Base-by-base conservation (phyloP, 1,140 invertebrate genomes). In the Oncopodura yosiiana region DNA sequence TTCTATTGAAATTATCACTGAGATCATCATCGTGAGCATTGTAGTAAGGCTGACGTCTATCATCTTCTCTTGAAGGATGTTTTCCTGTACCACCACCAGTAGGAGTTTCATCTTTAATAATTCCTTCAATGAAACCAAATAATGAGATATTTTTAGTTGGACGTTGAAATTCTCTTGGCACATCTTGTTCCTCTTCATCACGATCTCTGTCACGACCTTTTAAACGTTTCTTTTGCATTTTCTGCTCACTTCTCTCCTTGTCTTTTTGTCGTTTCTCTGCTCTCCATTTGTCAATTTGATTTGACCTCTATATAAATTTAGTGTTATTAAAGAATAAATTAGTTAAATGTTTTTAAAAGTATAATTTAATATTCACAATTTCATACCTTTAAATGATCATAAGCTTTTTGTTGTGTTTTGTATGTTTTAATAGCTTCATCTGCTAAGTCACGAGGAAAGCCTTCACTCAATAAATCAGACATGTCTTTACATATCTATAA, bases 61-160 rank as follows among this genome's bases (percentile, higher is more conserved):
- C n/a, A n/a, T n/a, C n/a, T n/a, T n/a, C n/a, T n/a, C n/a, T n/a
- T n/a, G n/a, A n/a, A n/a, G 9, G 5, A 12, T n/a, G 24, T 8
- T 9, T 39, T 3, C 24, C 39, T 19, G 49, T 21, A 8, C 14
- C 26, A 30, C 18, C 29, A 0, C 44, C 11, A n/a, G 6, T 29
- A 21, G 32, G 6, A 12, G 43, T 24, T 16, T 46, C 36, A 0
- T 49, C 30, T 38, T 61, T 61, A 16, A 61, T 56, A 16, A 53
- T 39, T 4, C 34, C 34, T 27, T 52, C 53, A 18, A 61, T 61
- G 37, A 61, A 61, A 6, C 53, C 58, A 53, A 61, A 61, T 14
- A 61, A 49, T 18, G 45, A 56, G 3, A 56, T 61, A 21, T 27
- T 53, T 37, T 39, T 53, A 18, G 58, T 48, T 0, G 58, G 58